phyloP scores from a whole-genome alignment of 2,797 vertebrate species.

The Acrocephalus scirpaceus region DNA sequence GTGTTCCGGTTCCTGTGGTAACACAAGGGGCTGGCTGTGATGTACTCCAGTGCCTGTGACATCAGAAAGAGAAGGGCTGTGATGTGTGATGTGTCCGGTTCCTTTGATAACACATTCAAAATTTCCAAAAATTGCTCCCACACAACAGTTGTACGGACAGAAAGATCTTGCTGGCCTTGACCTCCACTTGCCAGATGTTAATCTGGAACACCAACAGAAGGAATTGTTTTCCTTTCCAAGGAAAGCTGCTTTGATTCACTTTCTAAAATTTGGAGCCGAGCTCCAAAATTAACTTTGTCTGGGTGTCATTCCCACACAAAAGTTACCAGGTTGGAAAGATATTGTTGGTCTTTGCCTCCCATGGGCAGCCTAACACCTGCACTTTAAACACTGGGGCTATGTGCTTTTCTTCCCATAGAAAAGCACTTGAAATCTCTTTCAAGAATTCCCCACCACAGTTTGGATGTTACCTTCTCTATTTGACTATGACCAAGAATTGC shows the following conservation, averaged over 20 bases:
- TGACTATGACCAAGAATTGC: neutral
- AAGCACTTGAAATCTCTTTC: neutral
- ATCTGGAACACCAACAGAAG: neutral
- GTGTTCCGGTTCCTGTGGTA: no score
- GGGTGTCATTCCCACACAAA: neutral
- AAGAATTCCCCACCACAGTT: neutral
- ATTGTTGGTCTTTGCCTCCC: neutral
- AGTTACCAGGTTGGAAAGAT: neutral
- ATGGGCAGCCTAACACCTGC: neutral
- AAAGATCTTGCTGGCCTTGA: neutral
- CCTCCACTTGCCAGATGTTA: neutral
- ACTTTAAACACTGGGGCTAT: neutral
- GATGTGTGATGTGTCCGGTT: no score
- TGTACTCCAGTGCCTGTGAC: no score
- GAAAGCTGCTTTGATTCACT: neutral
- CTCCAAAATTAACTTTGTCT: neutral
- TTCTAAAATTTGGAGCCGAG: neutral
- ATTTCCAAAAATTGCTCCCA: neutral
- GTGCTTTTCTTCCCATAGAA: neutral
- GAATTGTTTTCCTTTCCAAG: neutral
- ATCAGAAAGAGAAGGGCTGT: no score
- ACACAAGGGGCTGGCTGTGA: neutral
- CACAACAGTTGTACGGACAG: neutral
- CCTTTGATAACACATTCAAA: neutral
- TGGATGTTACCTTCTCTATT: neutral